Conservation (phyloP, 2,888 invertebrate genomes). For the Cheilosia pagana region DNA sequence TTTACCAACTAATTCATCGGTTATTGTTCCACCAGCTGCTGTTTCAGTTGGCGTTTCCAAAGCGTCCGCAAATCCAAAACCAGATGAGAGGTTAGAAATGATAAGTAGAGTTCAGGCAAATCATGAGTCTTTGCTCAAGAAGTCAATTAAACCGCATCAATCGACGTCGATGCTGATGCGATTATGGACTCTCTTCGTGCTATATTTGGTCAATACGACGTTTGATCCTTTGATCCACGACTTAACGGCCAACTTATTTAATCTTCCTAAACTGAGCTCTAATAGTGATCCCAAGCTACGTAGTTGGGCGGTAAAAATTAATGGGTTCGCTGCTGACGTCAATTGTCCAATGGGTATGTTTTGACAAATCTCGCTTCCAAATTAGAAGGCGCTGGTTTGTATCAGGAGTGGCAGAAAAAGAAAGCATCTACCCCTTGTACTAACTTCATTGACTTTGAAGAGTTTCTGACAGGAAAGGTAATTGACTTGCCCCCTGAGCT, state of each 20-base stretch:
- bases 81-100: neutral
- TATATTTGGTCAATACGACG: slow-evolving; percentile 15
- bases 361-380: neutral
- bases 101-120: slow-evolving; percentile 8
- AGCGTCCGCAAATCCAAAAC: neutral
- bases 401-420: neutral
- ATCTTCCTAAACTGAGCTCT: slow-evolving; percentile 18
- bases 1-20: too few species aligned
- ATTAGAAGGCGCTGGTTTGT: neutral
- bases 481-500: neutral
- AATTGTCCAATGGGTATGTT: neutral
- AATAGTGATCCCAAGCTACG: slow-evolving; percentile 15
- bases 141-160: neutral
- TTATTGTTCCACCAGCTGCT: neutral
- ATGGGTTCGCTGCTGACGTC: slow-evolving; percentile 19
- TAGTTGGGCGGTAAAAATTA: slow-evolving; percentile 12
- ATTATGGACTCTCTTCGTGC: slow-evolving; percentile 4
- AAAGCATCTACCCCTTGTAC: neutral
- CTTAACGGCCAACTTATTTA: slow-evolving; percentile 15
- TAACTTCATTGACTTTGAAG: neutral
- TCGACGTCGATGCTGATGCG: slow-evolving; percentile 3
- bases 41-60: neutral
- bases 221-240: slow-evolving; percentile 29
- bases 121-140: slow-evolving; percentile 5
- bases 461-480: neutral